Evolutionary conservation across 30 jellyfish, hydroid and myxozoan species (phyloP).

Genomic region (Haliclystus octoradiatus): DNA sequence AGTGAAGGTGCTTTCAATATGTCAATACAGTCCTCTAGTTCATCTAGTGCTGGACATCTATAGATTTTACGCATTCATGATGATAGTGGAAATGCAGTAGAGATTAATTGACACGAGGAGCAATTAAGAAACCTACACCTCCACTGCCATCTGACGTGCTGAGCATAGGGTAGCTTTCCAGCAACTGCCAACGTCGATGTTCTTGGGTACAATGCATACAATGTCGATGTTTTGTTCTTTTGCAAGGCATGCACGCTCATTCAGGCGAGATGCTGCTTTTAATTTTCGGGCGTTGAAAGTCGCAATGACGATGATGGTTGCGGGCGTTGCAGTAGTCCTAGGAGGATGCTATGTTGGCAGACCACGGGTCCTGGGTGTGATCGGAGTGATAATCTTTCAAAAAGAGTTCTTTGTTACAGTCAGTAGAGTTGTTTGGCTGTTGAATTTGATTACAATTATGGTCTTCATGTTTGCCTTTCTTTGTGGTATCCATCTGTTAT

Average conservation of each 20-base stretch:
- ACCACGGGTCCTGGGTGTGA: not conserved
- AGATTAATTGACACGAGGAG: not conserved
- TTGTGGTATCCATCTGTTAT: too few species aligned
- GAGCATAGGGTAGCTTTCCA: not conserved
- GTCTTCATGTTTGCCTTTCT: too few species aligned
- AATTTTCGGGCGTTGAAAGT: not conserved
- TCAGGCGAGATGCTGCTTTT: not conserved
- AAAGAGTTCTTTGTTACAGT: too few species aligned
- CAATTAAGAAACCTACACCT: not conserved
- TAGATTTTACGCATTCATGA: not conserved
- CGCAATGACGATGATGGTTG: not conserved
- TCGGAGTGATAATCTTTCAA: too few species aligned
- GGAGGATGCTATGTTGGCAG: conserved; percentile 2
- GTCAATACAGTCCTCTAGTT: not conserved
- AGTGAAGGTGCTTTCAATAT: not conserved
- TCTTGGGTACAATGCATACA: not conserved
- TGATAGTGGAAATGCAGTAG: not conserved
- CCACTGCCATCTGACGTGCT: not conserved
- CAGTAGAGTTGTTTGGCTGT: too few species aligned
- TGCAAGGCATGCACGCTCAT: not conserved
- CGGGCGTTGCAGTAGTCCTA: not conserved
- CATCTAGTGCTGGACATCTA: not conserved
- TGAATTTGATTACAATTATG: too few species aligned
- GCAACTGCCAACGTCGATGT: not conserved
- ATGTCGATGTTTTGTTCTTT: not conserved